Base-by-base conservation (phyloP, 2,113 vertebrate genomes). In the Pogona vitticeps region DNA sequence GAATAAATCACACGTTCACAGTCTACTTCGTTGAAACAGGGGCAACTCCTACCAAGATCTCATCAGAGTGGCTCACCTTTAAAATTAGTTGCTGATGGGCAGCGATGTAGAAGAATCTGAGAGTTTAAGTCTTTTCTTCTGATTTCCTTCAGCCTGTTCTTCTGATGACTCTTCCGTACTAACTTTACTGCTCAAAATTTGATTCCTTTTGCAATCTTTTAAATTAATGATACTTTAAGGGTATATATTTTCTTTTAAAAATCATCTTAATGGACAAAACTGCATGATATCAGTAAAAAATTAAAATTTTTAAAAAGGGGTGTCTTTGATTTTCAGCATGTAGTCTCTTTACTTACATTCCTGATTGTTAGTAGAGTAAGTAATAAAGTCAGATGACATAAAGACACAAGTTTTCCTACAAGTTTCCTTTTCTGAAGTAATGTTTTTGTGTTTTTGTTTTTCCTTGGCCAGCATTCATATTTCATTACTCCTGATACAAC, bases 401-500 rank as follows among this genome's bases (percentile, higher is more conserved):
- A 38, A 86, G 7, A 78, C n/a, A 15, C 18, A 38, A 6, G 83
- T 65, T 67, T 13, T 80, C 12, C 23, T 79, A 67, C 87, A 67
- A 1, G 70, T 68, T 88, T 87, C 13, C 38, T 2, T 91, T 15
- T 86, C 6, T 81, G 17, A 58, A n/a, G 15, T 92, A 92, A 90
- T 92, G 88, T 80, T 76, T 90, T 85, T 68, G 86, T 42, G 82
- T 85, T 92, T 63, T 90, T 91, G 91, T 91, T 90, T 83, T 81
- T 40, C 88, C 59, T 86, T 36, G 9, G 88, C 91, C 91, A 99
- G 98, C 98, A 99, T 95, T 98, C 97, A 36, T 99, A 97, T 96
- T 99, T 99, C 97, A 98, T 99, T 95, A 97, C 98, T 93, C 99
- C 99, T 91, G 98, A 99, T 96, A 88, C 97, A 93, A 98, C 97